phyloP scores from a whole-genome alignment of 2,797 vertebrate genomes.

The Siniperca obscura region DNA sequence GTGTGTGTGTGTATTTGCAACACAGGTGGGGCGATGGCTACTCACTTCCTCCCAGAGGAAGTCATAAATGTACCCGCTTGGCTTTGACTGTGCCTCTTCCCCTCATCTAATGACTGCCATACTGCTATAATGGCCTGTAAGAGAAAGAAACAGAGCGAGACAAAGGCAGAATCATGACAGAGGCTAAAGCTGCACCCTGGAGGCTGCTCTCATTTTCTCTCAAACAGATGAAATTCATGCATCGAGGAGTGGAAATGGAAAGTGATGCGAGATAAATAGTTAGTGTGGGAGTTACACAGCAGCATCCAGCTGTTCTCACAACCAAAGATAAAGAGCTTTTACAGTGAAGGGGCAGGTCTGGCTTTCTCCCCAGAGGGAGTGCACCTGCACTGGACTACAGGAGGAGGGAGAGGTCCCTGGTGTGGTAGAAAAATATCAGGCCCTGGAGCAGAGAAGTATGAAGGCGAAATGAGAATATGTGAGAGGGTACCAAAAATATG shows the following conservation, averaged over 20 bases:
- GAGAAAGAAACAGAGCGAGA: conserved; percentile 65
- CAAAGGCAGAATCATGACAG: conserved; percentile 27
- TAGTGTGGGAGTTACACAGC: conserved; percentile 67
- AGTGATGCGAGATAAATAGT: conserved; percentile 50
- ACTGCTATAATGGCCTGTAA: conserved; percentile 73
- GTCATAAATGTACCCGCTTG: conserved; percentile 90
- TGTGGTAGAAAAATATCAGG: conserved; percentile 29
- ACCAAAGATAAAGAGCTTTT: conserved; percentile 76
- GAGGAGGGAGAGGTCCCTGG: conserved; percentile 45
- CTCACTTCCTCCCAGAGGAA: conserved; percentile 94
- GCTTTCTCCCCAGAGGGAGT: conserved; percentile 67
- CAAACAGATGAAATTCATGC: conserved; percentile 17
- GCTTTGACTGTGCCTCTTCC: conserved; percentile 84
- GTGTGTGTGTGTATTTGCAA: conserved; percentile 81
- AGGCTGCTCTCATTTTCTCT: conserved; percentile 15
- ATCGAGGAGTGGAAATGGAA: conserved; percentile 38
- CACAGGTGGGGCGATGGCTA: conserved; percentile 86
- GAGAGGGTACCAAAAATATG: conserved; percentile 21
- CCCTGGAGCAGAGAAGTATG: conserved; percentile 20
- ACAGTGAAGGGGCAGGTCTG: conserved; percentile 68
- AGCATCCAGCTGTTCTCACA: conserved; percentile 75
- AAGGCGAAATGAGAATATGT: conserved; percentile 24
- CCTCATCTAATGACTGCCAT: conserved; percentile 87
- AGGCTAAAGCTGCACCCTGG: conserved; percentile 2
- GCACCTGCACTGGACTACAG: conserved; percentile 76